These are phyloP conservation scores for Falcunculus frontatus DNA, from an alignment of 2,113 vertebrate species.

Conservation along the genomic window DNA sequence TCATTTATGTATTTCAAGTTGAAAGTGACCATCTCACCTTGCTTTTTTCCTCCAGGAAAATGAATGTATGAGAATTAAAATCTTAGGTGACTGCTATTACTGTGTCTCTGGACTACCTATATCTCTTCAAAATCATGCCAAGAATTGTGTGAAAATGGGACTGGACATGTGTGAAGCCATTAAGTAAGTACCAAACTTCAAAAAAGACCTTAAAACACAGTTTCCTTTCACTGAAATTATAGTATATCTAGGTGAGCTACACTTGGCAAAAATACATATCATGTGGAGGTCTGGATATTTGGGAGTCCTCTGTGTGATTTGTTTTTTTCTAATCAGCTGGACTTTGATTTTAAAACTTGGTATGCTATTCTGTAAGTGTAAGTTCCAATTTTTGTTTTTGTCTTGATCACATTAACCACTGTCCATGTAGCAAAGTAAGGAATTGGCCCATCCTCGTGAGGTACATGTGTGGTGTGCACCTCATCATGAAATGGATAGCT, in stretches of 20 bases:
- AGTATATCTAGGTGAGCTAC: not conserved
- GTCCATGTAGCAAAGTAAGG: not conserved
- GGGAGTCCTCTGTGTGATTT: not conserved
- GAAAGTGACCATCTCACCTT: not conserved
- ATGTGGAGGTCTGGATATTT: not conserved
- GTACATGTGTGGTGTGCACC: not conserved
- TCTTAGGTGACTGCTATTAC: constrained; percentile 97
- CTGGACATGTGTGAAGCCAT: constrained; percentile 98
- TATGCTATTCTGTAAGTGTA: not conserved
- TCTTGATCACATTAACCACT: not conserved
- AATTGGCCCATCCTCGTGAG: not conserved
- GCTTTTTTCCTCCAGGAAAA: constrained; percentile 83
- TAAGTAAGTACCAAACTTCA: constrained; percentile 80
- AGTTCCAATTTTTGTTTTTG: not conserved
- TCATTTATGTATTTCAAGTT: not conserved
- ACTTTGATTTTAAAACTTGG: not conserved
- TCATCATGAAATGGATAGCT: not conserved
- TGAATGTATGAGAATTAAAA: constrained; percentile 99
- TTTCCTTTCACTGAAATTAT: not conserved
- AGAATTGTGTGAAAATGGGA: constrained; percentile 98
- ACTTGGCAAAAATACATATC: not conserved
- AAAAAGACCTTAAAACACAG: not conserved
- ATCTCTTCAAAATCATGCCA: constrained; percentile 92
- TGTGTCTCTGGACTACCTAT: constrained; percentile 96
- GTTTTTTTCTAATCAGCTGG: not conserved